Evolutionary conservation across 2,888 invertebrate species (phyloP), one percentile per base, ranked within the genome.

Genomic region (Serripes groenlandicus): DNA sequence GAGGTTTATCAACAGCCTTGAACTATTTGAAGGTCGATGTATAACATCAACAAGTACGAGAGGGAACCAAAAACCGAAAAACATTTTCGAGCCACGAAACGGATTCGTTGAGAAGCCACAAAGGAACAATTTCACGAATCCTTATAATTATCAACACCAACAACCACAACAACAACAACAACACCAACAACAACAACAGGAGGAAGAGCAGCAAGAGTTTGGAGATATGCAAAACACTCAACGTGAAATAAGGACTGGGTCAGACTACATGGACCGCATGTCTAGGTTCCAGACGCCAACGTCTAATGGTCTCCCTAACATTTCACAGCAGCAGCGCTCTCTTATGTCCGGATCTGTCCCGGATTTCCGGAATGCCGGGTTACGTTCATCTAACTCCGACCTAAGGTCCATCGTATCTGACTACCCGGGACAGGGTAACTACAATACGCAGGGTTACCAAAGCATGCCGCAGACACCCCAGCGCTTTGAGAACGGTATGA

Each of bases 11-110:
- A 83, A 81, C 56, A 80, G 82, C 52, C 73, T 86, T 5, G 83
- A 83, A 49, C 28, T 86, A 28, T 86, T 80, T 68, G 81, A 86
- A 34, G 86, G 86, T 1, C 52, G 86, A 18, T 71, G 75, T 7
- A 86, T 86, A 18, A 70, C 79, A 9, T 86, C 82, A 1, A 83
- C 73, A n/a, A 81, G 73, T 21, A 76, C 74, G 0, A 72, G 83
- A 35, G 32, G 74, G 26, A 81, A 74, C 18, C 81, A 81, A 42
- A 81, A 75, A 28, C 84, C 77, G 49, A 62, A 60, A 49, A 84
- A 84, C 35, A 74, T 76, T 5, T 83, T 76, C 30, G 64, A 70
- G 26, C 52, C 54, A 54, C 52, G 54, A n/a, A 70, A 70, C n/a
- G 70, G 70, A n/a, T 54, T 54, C 34, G 26, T 34, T 5, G 70